A percentile compares a stretch with the other conserved stretches of the same genome.
Evolutionary conservation across 2,797 vertebrate genomes (phyloP).

Genomic region (Tamandua tetradactyla): DNA sequence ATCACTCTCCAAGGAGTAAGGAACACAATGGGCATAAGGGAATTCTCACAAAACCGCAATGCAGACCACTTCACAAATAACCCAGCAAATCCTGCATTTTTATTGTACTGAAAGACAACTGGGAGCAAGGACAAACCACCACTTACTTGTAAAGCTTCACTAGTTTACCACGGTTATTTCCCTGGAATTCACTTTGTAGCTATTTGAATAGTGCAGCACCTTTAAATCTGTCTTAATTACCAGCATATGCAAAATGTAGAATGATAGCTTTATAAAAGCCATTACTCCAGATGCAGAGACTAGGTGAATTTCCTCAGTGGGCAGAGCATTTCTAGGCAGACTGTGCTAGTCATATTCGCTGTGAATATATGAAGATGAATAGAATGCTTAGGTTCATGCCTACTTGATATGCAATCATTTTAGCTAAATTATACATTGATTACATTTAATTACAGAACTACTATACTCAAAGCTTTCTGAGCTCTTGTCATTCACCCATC

Average conservation of each 20-base stretch:
- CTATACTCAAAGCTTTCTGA: neutral
- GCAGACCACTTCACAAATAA: constrained; percentile 26
- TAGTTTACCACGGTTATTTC: constrained; percentile 24
- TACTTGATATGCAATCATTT: constrained; percentile 61
- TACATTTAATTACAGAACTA: constrained; percentile 73
- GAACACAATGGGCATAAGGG: neutral
- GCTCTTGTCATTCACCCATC: constrained; percentile 6
- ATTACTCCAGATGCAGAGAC: neutral
- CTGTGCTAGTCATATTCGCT: neutral
- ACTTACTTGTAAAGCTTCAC: constrained; percentile 31
- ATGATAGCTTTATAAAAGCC: constrained; percentile 44
- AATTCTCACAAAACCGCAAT: constrained; percentile 15
- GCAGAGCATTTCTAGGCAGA: constrained; percentile 25
- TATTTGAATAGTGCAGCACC: neutral
- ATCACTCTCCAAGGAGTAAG: neutral
- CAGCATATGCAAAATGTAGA: constrained; percentile 23
- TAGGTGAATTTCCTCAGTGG: constrained; percentile 32
- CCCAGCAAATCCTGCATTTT: constrained; percentile 18
- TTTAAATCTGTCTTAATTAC: constrained; percentile 46
- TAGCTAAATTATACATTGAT: constrained; percentile 64
- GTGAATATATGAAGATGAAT: constrained; percentile 46
- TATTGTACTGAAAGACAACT: constrained; percentile 7
- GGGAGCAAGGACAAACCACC: neutral
- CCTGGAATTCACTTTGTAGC: constrained; percentile 18
- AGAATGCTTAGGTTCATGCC: constrained; percentile 33